phyloP scores from a whole-genome alignment of 2,113 vertebrate species.

The Ctenodactylus gundi region DNA sequence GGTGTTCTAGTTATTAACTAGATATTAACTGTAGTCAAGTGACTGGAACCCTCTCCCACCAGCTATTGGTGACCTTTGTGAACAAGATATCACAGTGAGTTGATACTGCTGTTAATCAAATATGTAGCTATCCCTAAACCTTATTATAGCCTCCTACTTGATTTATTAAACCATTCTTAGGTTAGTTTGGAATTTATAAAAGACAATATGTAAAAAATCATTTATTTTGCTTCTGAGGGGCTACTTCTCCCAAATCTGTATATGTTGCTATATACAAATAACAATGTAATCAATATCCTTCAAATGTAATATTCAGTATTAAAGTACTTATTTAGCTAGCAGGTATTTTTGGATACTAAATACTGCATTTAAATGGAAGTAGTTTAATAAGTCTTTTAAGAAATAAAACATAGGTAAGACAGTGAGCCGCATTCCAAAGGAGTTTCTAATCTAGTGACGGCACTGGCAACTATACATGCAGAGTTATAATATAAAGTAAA shows the following conservation, averaged over 20 bases:
- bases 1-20: constrained; percentile 76
- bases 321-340: background rate
- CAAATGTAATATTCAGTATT: constrained; percentile 5
- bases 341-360: background rate
- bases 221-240: constrained; percentile 39
- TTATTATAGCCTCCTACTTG: constrained; percentile 23
- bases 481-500: constrained; percentile 7
- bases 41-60: constrained; percentile 39
- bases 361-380: background rate
- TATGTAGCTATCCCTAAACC: constrained; percentile 55
- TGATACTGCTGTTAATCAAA: constrained; percentile 65
- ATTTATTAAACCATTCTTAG: constrained; percentile 17
- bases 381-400: background rate
- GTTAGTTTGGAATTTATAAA: constrained; percentile 25
- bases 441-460: background rate
- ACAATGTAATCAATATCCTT: background rate
- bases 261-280: background rate
- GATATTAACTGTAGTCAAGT: constrained; percentile 64
- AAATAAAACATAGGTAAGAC: constrained; percentile 22
- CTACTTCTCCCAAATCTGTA: background rate
- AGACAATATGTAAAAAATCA: constrained; percentile 11
- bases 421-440: background rate
- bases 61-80: constrained; percentile 76
- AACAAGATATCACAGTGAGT: constrained; percentile 70
- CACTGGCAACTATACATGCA: background rate